These are phyloP conservation scores for Pseudotriccus pelzelni DNA, from an alignment of 2,797 vertebrate species.

Conservation along the genomic window DNA sequence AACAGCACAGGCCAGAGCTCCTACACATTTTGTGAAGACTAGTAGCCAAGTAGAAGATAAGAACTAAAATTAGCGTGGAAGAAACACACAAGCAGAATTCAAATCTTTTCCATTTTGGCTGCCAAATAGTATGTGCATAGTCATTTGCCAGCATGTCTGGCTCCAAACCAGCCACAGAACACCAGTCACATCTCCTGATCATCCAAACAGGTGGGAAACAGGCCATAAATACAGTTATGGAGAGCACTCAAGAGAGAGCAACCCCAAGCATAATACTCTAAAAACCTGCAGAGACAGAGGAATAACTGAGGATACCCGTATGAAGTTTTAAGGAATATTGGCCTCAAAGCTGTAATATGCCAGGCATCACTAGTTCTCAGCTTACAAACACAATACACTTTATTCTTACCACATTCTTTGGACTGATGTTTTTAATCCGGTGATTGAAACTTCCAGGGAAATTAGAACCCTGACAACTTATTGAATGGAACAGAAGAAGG, in stretches of 20 bases:
- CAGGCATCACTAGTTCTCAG: background rate
- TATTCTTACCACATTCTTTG: background rate
- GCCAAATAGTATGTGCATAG: background rate
- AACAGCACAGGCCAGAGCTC: background rate
- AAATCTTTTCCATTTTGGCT: background rate
- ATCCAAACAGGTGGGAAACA: background rate
- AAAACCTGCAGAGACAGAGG: background rate
- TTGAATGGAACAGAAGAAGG: background rate
- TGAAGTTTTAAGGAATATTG: background rate
- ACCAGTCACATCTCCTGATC: background rate
- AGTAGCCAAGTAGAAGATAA: background rate
- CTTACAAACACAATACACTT: background rate
- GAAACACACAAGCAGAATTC: background rate
- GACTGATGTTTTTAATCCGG: background rate
- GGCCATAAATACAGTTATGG: background rate
- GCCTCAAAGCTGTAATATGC: background rate
- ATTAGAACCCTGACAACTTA: background rate
- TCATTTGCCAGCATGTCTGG: fast-evolving
- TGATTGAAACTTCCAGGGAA: background rate
- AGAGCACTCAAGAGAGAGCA: background rate
- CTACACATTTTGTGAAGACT: background rate
- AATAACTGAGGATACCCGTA: background rate
- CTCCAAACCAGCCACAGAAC: background rate
- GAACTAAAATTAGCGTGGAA: background rate
- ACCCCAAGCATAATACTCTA: background rate